Evolutionary conservation across 2,888 invertebrate species (phyloP).

Genomic region (Nymphalis polychloros): DNA sequence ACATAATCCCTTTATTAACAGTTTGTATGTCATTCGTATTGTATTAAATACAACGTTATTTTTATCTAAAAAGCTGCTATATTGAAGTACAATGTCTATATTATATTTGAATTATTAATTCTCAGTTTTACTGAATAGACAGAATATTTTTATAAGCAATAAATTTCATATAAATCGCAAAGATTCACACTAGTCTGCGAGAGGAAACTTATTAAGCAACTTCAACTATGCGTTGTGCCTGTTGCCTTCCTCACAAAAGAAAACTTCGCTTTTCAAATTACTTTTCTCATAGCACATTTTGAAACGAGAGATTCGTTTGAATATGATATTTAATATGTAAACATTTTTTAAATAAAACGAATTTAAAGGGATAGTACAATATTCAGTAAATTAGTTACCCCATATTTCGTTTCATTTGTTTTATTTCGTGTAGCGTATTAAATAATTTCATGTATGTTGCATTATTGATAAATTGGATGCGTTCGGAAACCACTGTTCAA

Average conservation of each 20-base stretch:
- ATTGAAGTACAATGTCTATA: neutral
- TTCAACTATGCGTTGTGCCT: neutral
- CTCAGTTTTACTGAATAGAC: conserved; percentile 14
- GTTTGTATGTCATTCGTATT: no score
- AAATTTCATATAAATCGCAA: neutral
- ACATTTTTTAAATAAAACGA: no score
- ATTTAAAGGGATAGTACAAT: no score
- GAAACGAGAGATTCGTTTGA: no score
- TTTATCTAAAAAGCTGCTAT: neutral
- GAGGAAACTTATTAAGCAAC: neutral
- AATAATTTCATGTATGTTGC: neutral
- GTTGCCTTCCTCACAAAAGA: neutral
- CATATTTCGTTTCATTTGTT: no score
- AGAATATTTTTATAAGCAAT: neutral
- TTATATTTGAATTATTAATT: neutral
- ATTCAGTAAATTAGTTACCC: no score
- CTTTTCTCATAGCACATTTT: no score
- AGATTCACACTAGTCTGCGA: neutral
- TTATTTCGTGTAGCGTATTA: no score
- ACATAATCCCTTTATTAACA: no score
- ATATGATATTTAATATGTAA: no score
- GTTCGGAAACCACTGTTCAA: neutral
- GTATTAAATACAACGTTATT: neutral
- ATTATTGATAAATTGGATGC: neutral
- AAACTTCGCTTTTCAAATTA: neutral